Evolutionary conservation across 2,797 vertebrate species (phyloP), one percentile per base, ranked within the genome.

Genomic region (Champsocephalus esox): DNA sequence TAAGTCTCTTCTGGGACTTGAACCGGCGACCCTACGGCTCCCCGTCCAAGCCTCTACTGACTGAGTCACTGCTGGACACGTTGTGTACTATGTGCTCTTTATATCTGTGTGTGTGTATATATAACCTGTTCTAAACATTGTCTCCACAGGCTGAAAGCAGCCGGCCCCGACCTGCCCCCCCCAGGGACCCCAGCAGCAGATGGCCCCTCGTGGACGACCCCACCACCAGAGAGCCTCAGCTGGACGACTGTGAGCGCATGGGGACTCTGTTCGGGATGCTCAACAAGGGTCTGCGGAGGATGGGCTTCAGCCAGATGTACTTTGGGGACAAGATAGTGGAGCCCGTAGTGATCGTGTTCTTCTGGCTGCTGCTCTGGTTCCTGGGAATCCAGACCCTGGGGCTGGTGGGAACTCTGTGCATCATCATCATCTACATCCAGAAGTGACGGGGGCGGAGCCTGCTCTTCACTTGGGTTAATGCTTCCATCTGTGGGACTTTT

Each of bases 341-440:
- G 86, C 98, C 98, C 0, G 96, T 99, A 2, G 93, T 99, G 69
- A 90, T 99, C 21, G 76, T 99, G 54, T 94, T 98, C 90, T 99
- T 99, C 91, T 99, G 97, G 97, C 71, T 96, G 66, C 95, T 99
- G 93, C 94, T 99, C 55, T 98, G 98, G 97, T 99, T 99, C 88
- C 95, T 99, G 57, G 98, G 98, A 10, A 91, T 99, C 14, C 97
- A 98, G 91, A 97, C 98, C 28, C 93, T 99, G 56, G 97, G 97
- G 72, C 95, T 99, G 11, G 98, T 99, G 76, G 96, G 97, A 80
- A 96, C 97, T 77, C 93, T 99, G 81, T 99, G 97, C 94, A 96
- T 99, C 89, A 96, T 99, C 84, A 97, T 99, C 91, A 96, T 99
- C 93, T 98, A 97, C 88, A 96, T 99, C 72, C 98, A 99, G 78